Evolutionary conservation across 2,888 invertebrate genomes (phyloP), one percentile per base, ranked within the genome.

Genomic region (Sisyra nigra): DNA sequence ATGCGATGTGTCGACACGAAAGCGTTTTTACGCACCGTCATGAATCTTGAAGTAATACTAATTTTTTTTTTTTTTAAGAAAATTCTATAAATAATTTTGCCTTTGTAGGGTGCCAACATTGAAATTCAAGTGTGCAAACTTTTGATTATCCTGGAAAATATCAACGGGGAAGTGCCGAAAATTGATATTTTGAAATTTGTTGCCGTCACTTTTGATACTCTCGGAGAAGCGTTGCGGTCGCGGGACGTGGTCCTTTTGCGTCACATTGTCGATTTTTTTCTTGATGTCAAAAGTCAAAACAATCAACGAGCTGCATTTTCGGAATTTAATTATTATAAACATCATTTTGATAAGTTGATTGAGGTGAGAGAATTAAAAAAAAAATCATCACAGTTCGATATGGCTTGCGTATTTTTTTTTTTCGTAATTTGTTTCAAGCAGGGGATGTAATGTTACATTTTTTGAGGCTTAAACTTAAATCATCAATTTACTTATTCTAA

Each of bases 1-100:
- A 73, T 81, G 65, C 71, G 80, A 47, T 74, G 74, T 5, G 74
- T 83, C 0, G 80, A 84, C 51, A 72, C 75, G 1, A 80, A 80
- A 55, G 68, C 71, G 46, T 76, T 81, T 58, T 63, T 80, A 32
- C 67, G 71, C 35, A 71, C 70, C 50, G 66, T 80, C 46, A 62
- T 77, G 29, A 71, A 65, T 50, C 63, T 78, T 47, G 72, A 76
- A 66, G 74, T 73, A 54, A 57, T 57, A 31, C 36, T 36, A 14
- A 11, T 15, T 13, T 36, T 36, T 36, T 36, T 13, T 4, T 3
- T 3, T 32, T n/a, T 8, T 15, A 5, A 37, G 6, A 2, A 37
- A 37, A 37, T 19, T 15, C 17, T 14, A 15, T 6, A 18, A 17
- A 17, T 35, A 15, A 13, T 35, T 4, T 13, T n/a, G 15, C 11